Percentiles rank a stretch among this genome's conserved stretches.
phyloP scores from a whole-genome alignment of 2,888 invertebrate species.

The Melinaea menophilus region DNA sequence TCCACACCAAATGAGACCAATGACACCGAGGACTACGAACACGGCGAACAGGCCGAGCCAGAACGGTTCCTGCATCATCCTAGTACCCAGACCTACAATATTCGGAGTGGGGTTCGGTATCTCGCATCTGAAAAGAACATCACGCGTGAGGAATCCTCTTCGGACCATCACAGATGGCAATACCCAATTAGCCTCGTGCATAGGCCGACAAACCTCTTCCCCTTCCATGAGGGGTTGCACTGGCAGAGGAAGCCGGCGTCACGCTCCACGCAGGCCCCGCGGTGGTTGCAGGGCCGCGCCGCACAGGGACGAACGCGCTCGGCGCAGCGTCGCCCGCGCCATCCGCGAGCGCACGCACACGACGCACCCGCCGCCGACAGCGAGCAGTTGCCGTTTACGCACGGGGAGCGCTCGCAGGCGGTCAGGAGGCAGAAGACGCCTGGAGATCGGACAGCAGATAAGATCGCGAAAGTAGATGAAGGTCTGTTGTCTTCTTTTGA shows the following conservation, averaged over 20 bases:
- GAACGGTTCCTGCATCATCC: slow-evolving; percentile 92
- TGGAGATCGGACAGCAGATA: slow-evolving; percentile 39
- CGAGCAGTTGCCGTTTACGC: slow-evolving; percentile 81
- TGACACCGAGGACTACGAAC: slow-evolving; percentile 85
- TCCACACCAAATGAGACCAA: slow-evolving; percentile 90
- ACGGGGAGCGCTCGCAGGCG: slow-evolving; percentile 85
- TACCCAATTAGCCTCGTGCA: no score
- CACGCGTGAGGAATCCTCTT: no score
- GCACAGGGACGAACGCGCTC: slow-evolving; percentile 84
- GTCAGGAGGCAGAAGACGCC: slow-evolving; percentile 87
- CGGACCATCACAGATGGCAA: no score
- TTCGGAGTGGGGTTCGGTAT: slow-evolving; percentile 78
- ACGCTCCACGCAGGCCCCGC: slow-evolving; percentile 84
- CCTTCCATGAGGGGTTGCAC: slow-evolving; percentile 87
- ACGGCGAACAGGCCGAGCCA: slow-evolving; percentile 93
- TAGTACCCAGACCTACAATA: slow-evolving; percentile 80
- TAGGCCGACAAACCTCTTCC: slow-evolving; percentile 60
- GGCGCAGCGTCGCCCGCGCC: slow-evolving; percentile 82
- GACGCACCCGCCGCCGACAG: slow-evolving; percentile 37
- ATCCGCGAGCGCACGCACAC: slow-evolving; percentile 81
- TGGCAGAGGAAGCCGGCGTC: slow-evolving; percentile 83
- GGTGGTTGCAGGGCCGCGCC: slow-evolving; percentile 84
- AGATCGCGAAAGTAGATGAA: no score
- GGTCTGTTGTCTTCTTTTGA: no score
- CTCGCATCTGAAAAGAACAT: slow-evolving; percentile 77